Percentiles rank a stretch among this genome's conserved stretches.
Evolutionary conservation across 1,140 invertebrate genomes (phyloP).

Genomic region (Pemphigus obesinymphae): DNA sequence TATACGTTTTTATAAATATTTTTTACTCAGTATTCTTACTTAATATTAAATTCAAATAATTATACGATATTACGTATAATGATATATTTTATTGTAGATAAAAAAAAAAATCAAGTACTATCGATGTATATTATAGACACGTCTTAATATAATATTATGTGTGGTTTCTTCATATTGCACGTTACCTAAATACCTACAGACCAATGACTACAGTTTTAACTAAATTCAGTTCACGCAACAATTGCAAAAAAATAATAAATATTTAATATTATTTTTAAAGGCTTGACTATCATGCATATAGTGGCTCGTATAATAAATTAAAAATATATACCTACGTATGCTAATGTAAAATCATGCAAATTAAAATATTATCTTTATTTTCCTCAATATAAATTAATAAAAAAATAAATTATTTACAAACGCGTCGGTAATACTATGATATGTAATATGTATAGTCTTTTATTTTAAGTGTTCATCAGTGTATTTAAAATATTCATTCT

Average conservation of each 20-base stretch:
- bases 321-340: neutral
- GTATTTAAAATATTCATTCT: neutral
- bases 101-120: too few species aligned
- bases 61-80: too few species aligned
- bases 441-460: too few species aligned
- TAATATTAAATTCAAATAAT: too few species aligned
- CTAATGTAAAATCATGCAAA: neutral
- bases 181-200: too few species aligned
- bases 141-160: too few species aligned
- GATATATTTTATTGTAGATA: too few species aligned
- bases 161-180: neutral
- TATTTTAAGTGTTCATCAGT: neutral
- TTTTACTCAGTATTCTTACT: too few species aligned
- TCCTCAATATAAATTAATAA: neutral
- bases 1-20: too few species aligned
- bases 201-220: too few species aligned
- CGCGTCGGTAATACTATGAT: neutral
- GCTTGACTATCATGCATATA: neutral
- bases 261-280: neutral
- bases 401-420: neutral
- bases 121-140: too few species aligned
- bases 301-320: neutral
- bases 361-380: neutral
- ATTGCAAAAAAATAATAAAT: neutral
- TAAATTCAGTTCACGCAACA: neutral